Conservation (phyloP, 2,888 invertebrate species). For the Lochmaea capreae region DNA sequence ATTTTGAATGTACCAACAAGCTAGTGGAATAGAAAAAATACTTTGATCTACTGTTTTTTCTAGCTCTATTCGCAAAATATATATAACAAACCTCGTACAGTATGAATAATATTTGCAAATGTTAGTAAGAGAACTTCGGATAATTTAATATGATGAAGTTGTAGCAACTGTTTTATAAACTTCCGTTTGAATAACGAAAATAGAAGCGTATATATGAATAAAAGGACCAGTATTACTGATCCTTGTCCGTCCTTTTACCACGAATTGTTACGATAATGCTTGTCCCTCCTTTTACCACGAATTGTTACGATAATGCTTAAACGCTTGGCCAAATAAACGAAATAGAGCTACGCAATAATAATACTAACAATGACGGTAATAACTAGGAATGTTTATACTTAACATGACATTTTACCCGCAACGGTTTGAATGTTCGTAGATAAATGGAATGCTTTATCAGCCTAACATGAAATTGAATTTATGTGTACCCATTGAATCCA, state of each 20-base stretch:
- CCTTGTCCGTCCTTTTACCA: too few species aligned
- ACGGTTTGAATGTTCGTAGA: not conserved
- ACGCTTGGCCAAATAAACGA: constrained; percentile 20
- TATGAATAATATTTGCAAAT: too few species aligned
- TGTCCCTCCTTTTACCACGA: constrained; percentile 11
- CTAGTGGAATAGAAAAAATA: too few species aligned
- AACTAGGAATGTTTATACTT: constrained; percentile 10
- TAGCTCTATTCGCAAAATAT: too few species aligned
- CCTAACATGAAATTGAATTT: not conserved
- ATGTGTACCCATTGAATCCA: not conserved
- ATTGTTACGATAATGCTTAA: constrained; percentile 19
- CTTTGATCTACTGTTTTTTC: too few species aligned
- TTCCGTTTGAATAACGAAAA: constrained; percentile 21
- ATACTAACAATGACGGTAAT: constrained; percentile 20
- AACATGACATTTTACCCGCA: not conserved
- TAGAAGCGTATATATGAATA: too few species aligned
- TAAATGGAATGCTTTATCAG: too few species aligned
- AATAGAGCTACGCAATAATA: constrained; percentile 12
- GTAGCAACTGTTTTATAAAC: not conserved
- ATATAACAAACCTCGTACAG: too few species aligned
- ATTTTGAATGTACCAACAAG: too few species aligned
- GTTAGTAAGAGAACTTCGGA: too few species aligned
- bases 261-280: not conserved
- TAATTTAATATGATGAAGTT: not conserved
- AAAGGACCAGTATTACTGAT: constrained; percentile 3